phyloP scores from a whole-genome alignment of 1,140 invertebrate species.

The Drosophila trapezifrons region DNA sequence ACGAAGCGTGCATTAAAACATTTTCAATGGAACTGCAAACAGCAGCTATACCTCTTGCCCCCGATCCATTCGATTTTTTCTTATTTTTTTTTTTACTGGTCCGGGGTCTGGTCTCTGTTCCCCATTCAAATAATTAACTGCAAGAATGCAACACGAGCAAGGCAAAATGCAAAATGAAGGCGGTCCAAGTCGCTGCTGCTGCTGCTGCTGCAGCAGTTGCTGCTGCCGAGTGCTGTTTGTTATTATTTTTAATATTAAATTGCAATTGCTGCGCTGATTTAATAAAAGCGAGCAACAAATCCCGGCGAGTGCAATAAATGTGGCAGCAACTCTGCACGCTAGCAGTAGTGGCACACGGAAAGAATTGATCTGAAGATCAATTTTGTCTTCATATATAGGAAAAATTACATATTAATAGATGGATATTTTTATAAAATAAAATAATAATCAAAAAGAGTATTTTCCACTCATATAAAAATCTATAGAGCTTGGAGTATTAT shows the following conservation, averaged over 20 bases:
- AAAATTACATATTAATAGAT: rapidly evolving
- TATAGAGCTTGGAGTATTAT: rapidly evolving
- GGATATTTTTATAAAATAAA: no score
- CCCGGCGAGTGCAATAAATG: slow-evolving; percentile 71
- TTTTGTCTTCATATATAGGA: neutral
- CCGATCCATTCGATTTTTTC: slow-evolving; percentile 19
- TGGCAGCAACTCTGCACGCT: slow-evolving; percentile 50
- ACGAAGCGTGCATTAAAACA: slow-evolving; percentile 81
- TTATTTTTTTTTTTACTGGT: slow-evolving; percentile 13
- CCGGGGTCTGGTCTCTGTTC: slow-evolving; percentile 52
- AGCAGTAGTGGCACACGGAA: neutral
- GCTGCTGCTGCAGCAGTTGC: slow-evolving; percentile 21
- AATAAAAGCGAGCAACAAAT: slow-evolving; percentile 79
- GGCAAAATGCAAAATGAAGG: slow-evolving; percentile 57
- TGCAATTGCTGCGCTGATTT: slow-evolving; percentile 82
- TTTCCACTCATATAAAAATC: neutral
- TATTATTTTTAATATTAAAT: slow-evolving; percentile 84
- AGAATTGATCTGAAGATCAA: neutral
- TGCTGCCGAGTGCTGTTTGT: slow-evolving; percentile 68
- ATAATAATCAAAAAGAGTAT: neutral
- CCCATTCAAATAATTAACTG: slow-evolving; percentile 78
- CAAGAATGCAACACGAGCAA: slow-evolving; percentile 81
- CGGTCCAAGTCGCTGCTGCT: slow-evolving; percentile 48
- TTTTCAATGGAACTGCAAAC: slow-evolving; percentile 78
- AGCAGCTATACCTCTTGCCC: slow-evolving; percentile 43